These are phyloP conservation scores for Poecile atricapillus DNA, from an alignment of 2,113 vertebrate species.

Conservation along the genomic window DNA sequence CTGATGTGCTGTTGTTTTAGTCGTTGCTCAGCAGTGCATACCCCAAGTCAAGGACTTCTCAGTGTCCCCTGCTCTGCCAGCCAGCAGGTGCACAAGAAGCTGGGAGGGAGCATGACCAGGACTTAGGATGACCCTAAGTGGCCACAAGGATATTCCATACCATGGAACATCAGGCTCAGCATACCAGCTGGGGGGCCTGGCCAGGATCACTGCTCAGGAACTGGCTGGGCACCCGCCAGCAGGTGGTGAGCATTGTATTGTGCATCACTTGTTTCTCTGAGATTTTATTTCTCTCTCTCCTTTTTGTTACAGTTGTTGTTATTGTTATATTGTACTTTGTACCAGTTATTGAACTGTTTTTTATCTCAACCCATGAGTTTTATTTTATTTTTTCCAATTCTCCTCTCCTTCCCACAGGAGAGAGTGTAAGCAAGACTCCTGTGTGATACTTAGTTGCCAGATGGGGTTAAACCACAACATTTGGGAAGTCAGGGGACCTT, in stretches of 20 bases:
- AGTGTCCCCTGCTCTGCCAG: background rate
- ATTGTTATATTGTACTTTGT: background rate
- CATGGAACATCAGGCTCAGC: background rate
- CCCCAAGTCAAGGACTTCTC: background rate
- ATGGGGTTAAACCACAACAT: background rate
- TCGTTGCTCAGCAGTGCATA: background rate
- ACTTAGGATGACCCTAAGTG: background rate
- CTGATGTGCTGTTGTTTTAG: background rate
- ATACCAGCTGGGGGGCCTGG: background rate
- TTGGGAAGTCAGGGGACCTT: background rate
- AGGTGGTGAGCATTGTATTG: background rate
- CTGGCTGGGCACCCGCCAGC: background rate
- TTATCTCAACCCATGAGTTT: rapidly evolving
- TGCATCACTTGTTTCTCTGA: background rate
- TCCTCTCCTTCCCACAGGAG: background rate
- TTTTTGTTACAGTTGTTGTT: background rate
- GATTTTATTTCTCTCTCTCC: background rate
- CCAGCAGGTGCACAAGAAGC: background rate
- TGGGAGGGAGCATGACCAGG: background rate
- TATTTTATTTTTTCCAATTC: background rate
- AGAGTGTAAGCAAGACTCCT: background rate
- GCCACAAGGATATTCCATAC: background rate
- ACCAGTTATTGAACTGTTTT: background rate
- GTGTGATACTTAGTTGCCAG: background rate
- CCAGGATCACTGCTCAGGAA: background rate